These are phyloP conservation scores for Macroteleia sp. DNA, from an alignment of 2,888 invertebrate genomes.

Conservation along the genomic window DNA sequence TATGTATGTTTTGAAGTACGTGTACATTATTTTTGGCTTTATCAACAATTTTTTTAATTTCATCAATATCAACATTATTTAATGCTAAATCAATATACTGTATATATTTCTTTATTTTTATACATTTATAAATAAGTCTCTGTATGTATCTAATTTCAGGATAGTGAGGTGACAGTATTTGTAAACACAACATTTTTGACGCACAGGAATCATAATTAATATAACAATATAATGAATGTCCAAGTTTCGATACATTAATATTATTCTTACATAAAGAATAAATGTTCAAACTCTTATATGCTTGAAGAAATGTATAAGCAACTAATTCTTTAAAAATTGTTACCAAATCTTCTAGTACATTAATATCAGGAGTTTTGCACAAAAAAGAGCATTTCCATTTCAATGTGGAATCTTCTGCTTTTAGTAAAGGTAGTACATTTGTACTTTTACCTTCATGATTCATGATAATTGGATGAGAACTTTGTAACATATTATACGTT, in stretches of 20 bases:
- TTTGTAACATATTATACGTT: background rate
- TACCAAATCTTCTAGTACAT: background rate
- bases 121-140: background rate
- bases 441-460: background rate
- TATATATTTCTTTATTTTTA: background rate
- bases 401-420: background rate
- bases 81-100: too few relatives aligned
- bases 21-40: background rate
- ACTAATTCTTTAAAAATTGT: background rate
- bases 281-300: background rate
- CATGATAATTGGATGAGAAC: background rate
- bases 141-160: slow-evolving; percentile 4
- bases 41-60: background rate
- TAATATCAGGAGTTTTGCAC: too few relatives aligned
- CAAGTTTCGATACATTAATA: background rate
- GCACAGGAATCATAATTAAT: background rate
- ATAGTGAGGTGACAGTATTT: background rate
- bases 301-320: background rate
- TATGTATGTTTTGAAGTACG: background rate
- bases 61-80: background rate
- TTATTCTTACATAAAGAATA: background rate
- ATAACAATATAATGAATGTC: slow-evolving; percentile 2
- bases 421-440: background rate
- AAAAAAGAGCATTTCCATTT: background rate
- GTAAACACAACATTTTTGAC: slow-evolving; percentile 1